Percentiles rank a stretch among this genome's conserved stretches.
Evolutionary conservation across 1,140 invertebrate species (phyloP).

Genomic region (Odontomachus brunneus): DNA sequence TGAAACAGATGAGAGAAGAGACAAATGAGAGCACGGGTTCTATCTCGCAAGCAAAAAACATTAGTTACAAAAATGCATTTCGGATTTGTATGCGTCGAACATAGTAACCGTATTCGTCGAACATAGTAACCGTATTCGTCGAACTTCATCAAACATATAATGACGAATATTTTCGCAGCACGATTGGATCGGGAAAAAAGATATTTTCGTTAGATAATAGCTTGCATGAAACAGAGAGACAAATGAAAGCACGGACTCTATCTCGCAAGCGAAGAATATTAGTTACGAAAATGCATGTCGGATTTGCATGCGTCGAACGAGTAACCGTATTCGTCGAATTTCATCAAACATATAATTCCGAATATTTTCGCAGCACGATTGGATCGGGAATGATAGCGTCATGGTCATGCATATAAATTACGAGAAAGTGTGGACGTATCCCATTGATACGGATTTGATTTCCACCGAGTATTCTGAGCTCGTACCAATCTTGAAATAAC

Average conservation of each 20-base stretch:
- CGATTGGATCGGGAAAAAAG: slow-evolving; percentile 1
- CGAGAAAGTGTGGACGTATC: not conserved
- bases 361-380: slow-evolving; percentile 31
- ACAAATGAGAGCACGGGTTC: too few relatives aligned
- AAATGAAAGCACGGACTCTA: too few relatives aligned
- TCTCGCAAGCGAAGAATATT: too few relatives aligned
- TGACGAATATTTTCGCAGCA: slow-evolving; percentile 19
- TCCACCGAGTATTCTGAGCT: slow-evolving; percentile 46
- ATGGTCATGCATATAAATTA: slow-evolving; percentile 52
- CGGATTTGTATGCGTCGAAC: not conserved
- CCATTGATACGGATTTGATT: slow-evolving; percentile 22
- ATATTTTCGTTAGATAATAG: too few relatives aligned
- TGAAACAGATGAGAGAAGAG: too few relatives aligned
- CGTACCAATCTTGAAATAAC: slow-evolving; percentile 49
- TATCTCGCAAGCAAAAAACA: too few relatives aligned
- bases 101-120: too few relatives aligned
- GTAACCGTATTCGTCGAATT: not conserved
- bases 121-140: not conserved
- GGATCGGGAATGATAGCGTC: slow-evolving; percentile 15
- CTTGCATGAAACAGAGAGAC: too few relatives aligned
- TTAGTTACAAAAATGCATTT: too few relatives aligned
- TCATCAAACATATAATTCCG: slow-evolving; percentile 1
- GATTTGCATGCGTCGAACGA: not conserved
- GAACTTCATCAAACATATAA: slow-evolving; percentile 3
- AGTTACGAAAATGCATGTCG: too few relatives aligned